Evolutionary conservation across 1,140 invertebrate species (phyloP), one percentile per base, ranked within the genome.

Genomic region (Lepidostoma basale): DNA sequence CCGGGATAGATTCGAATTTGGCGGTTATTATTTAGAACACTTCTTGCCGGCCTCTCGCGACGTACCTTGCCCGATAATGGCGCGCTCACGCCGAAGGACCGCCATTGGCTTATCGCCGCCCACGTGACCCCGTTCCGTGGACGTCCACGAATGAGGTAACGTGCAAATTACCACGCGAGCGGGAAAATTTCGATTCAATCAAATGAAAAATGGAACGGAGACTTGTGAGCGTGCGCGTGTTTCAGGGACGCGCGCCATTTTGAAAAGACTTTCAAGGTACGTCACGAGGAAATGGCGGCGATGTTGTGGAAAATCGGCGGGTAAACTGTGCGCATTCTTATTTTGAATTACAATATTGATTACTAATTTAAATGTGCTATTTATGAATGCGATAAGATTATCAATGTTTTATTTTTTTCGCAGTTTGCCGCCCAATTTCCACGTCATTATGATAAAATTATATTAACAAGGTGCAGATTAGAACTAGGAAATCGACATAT

Each of bases 381-480:
- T n/a, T n/a, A n/a, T n/a, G n/a, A n/a, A n/a, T n/a, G n/a, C n/a
- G n/a, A n/a, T n/a, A n/a, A n/a, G n/a, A n/a, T n/a, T n/a, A n/a
- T n/a, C n/a, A n/a, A n/a, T n/a, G n/a, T n/a, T n/a, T n/a, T n/a
- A 18, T 12, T 47, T 42, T 6, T 47, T 10, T 47, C 23, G 12
- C 14, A 47, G 23, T 9, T 3, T 28, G 45, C 14, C 45, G 45
- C 23, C 20, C 6, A 25, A 25, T 49, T 49, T n/a, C 22, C 25
- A n/a, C 23, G 12, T 5, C 20, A n/a, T n/a, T n/a, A n/a, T n/a
- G n/a, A n/a, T 47, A 16, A 47, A 47, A 47, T 25, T 25, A 44
- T 25, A 44, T 14, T 20, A 47, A 28, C 62, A 30, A 40, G 30
- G 63, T 66, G 63, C 63, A 56, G 16, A 66, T 42, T 66, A 56